These are phyloP conservation scores for Atethmia centrago DNA, from an alignment of 2,888 invertebrate genomes.

Conservation along the genomic window DNA sequence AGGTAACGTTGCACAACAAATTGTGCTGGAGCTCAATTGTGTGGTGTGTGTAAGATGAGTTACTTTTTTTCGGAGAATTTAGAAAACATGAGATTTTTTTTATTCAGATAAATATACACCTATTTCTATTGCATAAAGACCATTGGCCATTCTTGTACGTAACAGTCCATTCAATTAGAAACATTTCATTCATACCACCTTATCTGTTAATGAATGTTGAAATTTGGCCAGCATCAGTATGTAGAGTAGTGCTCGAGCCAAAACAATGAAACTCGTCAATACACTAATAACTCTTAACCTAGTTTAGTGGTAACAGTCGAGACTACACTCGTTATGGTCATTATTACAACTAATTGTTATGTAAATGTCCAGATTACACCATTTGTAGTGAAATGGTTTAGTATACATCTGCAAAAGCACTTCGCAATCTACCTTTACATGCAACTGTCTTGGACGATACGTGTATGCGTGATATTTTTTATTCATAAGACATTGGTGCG, in stretches of 20 bases:
- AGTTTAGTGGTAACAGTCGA: slow-evolving; percentile 6
- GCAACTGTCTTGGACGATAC: not conserved
- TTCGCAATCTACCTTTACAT: not conserved
- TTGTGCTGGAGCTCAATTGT: not conserved
- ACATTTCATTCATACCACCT: slow-evolving; percentile 38
- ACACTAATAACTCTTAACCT: slow-evolving; percentile 43
- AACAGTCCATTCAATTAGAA: slow-evolving; percentile 44
- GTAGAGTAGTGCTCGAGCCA: slow-evolving; percentile 21
- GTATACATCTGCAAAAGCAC: not conserved
- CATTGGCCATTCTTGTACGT: no score
- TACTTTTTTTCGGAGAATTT: no score
- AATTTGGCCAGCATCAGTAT: slow-evolving; percentile 41
- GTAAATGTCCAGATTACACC: slow-evolving; percentile 27
- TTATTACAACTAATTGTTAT: slow-evolving; percentile 35
- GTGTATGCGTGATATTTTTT: not conserved
- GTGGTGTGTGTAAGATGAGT: not conserved
- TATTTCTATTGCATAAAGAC: no score
- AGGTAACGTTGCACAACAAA: slow-evolving; percentile 1
- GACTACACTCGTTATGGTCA: slow-evolving; percentile 6
- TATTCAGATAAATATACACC: no score
- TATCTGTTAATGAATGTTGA: slow-evolving; percentile 43
- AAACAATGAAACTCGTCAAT: slow-evolving; percentile 38
- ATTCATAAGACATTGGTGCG: not conserved
- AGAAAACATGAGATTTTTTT: no score
- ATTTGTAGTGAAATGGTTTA: slow-evolving; percentile 10